Conservation (phyloP, 1,140 invertebrate genomes). For the Drosophila lini region DNA sequence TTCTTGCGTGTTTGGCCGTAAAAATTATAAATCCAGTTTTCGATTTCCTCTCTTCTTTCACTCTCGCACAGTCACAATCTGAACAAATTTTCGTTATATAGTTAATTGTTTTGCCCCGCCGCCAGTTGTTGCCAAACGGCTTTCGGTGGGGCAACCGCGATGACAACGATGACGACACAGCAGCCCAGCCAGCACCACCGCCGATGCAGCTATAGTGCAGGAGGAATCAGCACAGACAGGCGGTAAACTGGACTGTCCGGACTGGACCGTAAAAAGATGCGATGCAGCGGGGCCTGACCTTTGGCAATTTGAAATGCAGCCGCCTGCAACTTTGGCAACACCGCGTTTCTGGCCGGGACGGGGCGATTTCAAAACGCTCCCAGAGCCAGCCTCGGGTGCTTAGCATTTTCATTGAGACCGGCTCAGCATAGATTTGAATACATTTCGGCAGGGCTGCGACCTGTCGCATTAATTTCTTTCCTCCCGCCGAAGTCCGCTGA, state of each 20-base stretch:
- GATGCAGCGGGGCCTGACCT: constrained; percentile 55
- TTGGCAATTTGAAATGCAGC: constrained; percentile 76
- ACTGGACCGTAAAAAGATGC: constrained; percentile 40
- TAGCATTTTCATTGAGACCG: constrained; percentile 69
- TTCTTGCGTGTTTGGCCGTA: constrained; percentile 76
- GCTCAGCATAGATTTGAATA: constrained; percentile 73
- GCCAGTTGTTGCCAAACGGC: constrained; percentile 72
- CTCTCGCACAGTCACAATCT: constrained; percentile 66
- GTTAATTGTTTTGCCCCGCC: constrained; percentile 64
- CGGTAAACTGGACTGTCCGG: constrained; percentile 36
- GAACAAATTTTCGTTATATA: constrained; percentile 77
- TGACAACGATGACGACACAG: constrained; percentile 57
- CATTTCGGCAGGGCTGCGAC: constrained; percentile 40
- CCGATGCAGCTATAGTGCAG: background rate
- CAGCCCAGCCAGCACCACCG: constrained; percentile 21
- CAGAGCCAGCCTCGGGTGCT: constrained; percentile 24
- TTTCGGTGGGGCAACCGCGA: constrained; percentile 67
- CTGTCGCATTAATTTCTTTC: constrained; percentile 56
- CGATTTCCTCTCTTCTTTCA: constrained; percentile 75
- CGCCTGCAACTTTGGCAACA: constrained; percentile 35
- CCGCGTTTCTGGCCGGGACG: constrained; percentile 16
- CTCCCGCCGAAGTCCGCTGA: constrained; percentile 43
- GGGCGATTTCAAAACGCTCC: constrained; percentile 60
- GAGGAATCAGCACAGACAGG: constrained; percentile 5
- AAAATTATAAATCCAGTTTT: constrained; percentile 77